Conservation (phyloP, 2,888 invertebrate genomes). For the Hypsopygia costalis region DNA sequence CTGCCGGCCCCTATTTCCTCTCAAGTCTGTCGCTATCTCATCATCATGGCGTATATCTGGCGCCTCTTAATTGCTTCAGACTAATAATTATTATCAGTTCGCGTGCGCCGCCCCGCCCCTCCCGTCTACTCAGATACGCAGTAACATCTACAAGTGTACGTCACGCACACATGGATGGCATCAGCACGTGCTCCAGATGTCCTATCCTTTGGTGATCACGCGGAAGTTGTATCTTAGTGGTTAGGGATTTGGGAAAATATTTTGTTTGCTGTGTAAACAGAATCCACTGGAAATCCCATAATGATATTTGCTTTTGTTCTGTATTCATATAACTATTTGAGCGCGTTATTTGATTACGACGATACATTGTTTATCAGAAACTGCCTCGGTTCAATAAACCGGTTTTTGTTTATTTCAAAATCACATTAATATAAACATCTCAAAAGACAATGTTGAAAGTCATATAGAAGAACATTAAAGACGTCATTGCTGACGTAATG, state of each 20-base stretch:
- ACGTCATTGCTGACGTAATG: too few relatives aligned
- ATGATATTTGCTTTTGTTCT: not conserved
- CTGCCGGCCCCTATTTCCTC: conserved; percentile 30
- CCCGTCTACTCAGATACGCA: conserved; percentile 48
- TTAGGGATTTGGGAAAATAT: conserved; percentile 10
- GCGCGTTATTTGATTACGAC: not conserved
- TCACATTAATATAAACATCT: not conserved
- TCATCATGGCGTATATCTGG: conserved; percentile 69
- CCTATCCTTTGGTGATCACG: conserved; percentile 31
- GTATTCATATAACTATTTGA: not conserved
- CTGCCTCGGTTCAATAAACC: not conserved
- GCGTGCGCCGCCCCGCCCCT: conserved; percentile 59
- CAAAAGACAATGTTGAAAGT: too few relatives aligned
- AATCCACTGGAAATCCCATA: not conserved
- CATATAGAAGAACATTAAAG: too few relatives aligned
- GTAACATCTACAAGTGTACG: conserved; percentile 22
- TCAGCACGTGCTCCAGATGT: conserved; percentile 45
- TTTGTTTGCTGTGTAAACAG: not conserved
- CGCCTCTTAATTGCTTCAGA: conserved; percentile 75
- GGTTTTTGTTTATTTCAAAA: not conserved
- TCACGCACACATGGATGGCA: conserved; percentile 18
- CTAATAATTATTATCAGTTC: conserved; percentile 75
- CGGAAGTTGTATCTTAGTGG: conserved; percentile 17
- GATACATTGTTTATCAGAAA: not conserved
- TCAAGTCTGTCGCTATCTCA: conserved; percentile 48